A percentile compares a stretch with the other conserved stretches of the same genome.
phyloP scores from a whole-genome alignment of 1,140 invertebrate genomes.

The Papilio dardanus region DNA sequence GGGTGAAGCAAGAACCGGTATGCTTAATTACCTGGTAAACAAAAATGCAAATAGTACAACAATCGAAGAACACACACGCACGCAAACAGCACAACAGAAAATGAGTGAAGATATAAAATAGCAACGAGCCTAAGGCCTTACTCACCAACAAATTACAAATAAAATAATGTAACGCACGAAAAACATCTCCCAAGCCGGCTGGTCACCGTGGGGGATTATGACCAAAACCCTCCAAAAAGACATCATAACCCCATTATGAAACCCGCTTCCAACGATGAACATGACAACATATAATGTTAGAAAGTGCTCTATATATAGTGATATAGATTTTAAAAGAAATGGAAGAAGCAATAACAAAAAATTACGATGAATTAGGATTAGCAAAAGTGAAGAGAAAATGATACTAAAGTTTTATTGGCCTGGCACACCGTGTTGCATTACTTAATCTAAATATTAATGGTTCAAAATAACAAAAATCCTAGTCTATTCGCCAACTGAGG shows the following conservation, averaged over 20 bases:
- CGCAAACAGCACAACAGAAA: no score
- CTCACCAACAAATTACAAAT: constrained; percentile 38
- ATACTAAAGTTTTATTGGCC: constrained; percentile 18
- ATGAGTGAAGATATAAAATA: constrained; percentile 36
- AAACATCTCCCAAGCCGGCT: constrained; percentile 45
- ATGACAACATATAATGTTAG: constrained; percentile 44
- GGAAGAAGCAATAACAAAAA: constrained; percentile 39
- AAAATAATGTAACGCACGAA: constrained; percentile 34
- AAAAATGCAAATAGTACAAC: constrained; percentile 39
- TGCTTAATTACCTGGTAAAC: constrained; percentile 44
- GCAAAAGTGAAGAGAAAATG: constrained; percentile 33
- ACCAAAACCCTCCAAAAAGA: constrained; percentile 43
- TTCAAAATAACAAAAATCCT: background rate
- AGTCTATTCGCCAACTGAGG: constrained; percentile 31
- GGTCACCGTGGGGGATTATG: constrained; percentile 39
- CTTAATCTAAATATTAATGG: constrained; percentile 20
- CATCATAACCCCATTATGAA: constrained; percentile 15
- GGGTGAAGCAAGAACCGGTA: constrained; percentile 43
- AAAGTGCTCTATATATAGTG: constrained; percentile 38
- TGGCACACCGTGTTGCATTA: constrained; percentile 5
- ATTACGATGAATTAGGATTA: constrained; percentile 46
- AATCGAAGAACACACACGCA: no score
- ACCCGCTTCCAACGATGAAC: constrained; percentile 9
- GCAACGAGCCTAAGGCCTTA: constrained; percentile 41
- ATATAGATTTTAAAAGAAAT: constrained; percentile 39